Conservation (phyloP, 2,888 invertebrate genomes). For the Macrosiphum euphorbiae region DNA sequence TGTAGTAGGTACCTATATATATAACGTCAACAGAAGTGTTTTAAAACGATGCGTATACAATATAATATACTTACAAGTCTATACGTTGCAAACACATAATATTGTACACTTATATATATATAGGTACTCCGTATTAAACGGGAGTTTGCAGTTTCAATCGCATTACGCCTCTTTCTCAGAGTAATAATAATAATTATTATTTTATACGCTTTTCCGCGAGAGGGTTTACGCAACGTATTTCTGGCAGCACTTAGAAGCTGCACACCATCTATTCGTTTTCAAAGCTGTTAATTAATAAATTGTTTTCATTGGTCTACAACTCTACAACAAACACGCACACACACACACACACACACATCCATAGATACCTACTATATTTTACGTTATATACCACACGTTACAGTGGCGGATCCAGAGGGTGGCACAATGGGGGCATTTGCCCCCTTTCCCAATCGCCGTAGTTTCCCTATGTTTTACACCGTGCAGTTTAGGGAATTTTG, state of each 20-base stretch:
- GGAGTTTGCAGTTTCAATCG: neutral
- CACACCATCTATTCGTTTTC: neutral
- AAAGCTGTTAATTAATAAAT: slow-evolving; percentile 28
- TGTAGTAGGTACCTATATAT: neutral
- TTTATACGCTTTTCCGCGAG: neutral
- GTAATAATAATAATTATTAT: neutral
- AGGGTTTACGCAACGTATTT: neutral
- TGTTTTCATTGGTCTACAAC: neutral
- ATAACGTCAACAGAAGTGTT: neutral
- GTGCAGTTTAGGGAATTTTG: no score
- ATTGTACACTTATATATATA: neutral
- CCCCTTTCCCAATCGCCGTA: no score
- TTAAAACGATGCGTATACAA: neutral
- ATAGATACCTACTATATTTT: neutral
- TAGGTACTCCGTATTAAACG: neutral
- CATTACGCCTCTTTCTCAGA: neutral
- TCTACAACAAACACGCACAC: neutral
- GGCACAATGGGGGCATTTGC: no score
- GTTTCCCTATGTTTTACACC: no score
- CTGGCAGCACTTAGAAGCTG: neutral
- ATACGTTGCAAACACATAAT: neutral
- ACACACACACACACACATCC: neutral
- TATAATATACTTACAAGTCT: neutral
- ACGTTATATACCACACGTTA: neutral
- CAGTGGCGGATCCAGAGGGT: no score